Evolutionary conservation across 2,113 vertebrate genomes (phyloP).

Genomic region (Ciconia maguari): DNA sequence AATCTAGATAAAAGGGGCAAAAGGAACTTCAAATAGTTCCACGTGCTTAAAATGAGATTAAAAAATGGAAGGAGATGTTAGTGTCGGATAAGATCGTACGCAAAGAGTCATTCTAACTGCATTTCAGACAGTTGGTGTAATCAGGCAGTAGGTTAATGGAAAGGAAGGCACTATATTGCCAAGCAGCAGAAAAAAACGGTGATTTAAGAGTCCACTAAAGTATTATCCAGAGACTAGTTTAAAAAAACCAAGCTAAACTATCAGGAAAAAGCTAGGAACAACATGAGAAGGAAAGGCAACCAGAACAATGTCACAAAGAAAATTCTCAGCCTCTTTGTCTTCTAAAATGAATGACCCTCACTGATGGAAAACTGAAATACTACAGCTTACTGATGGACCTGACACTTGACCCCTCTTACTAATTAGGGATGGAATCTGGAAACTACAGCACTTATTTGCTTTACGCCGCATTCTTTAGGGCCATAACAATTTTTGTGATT

Average conservation of each 20-base stretch:
- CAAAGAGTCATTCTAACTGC: constrained; percentile 12
- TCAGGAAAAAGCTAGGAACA: background rate
- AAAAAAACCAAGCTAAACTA: background rate
- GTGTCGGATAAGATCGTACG: constrained; percentile 43
- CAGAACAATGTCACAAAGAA: constrained; percentile 2
- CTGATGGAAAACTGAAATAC: constrained; percentile 49
- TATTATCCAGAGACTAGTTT: constrained; percentile 26
- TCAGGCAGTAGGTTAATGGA: constrained; percentile 47
- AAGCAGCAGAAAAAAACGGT: background rate
- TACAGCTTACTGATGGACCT: constrained; percentile 34
- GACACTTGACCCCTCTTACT: constrained; percentile 53
- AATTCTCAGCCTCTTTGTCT: constrained; percentile 35
- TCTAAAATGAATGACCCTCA: constrained; percentile 10
- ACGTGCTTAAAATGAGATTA: constrained; percentile 55
- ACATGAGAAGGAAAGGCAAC: background rate
- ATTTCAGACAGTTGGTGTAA: constrained; percentile 25
- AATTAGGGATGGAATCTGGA: constrained; percentile 57
- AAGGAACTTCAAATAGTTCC: constrained; percentile 21
- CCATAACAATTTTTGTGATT: constrained; percentile 39
- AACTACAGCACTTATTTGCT: constrained; percentile 41
- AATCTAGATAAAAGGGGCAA: constrained; percentile 35
- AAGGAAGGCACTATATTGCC: constrained; percentile 36
- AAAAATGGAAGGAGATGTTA: constrained; percentile 49
- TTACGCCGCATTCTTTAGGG: constrained; percentile 49
- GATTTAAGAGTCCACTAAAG: constrained; percentile 34